Conservation (phyloP, 1,140 invertebrate species). For the Pachyrhynchus sulphureomaculatus region DNA sequence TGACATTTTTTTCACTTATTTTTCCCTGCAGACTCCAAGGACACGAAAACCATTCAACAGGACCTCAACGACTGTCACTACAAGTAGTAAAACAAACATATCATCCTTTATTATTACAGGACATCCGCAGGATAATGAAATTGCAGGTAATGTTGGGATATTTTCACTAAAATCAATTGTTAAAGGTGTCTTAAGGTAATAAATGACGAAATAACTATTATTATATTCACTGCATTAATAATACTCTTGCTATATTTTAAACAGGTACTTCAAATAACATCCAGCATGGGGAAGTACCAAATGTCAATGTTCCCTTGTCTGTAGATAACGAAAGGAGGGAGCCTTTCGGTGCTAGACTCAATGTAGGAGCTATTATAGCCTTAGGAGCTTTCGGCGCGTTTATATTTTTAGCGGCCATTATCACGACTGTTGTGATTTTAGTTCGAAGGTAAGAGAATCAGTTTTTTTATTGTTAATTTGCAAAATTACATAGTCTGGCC, state of each 20-base stretch:
- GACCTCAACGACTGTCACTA: conserved; percentile 32
- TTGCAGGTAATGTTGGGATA: conserved; percentile 50
- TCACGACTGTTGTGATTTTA: conserved; percentile 85
- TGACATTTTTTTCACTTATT: too few species aligned
- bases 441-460: conserved; percentile 77
- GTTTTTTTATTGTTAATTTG: too few species aligned
- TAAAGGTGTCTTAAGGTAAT: too few species aligned
- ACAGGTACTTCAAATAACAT: conserved; percentile 54
- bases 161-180: too few species aligned
- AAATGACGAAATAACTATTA: too few species aligned
- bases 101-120: conserved; percentile 64
- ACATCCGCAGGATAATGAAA: conserved; percentile 64
- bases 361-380: conserved; percentile 84
- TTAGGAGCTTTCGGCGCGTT: conserved; percentile 87
- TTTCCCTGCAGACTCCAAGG: too few species aligned
- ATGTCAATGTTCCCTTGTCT: conserved; percentile 67
- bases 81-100: conserved; percentile 42
- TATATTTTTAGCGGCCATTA: conserved; percentile 84
- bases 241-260: too few species aligned
- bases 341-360: conserved; percentile 71
- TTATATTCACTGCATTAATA: too few species aligned
- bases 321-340: conserved; percentile 67
- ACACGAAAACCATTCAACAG: conserved; percentile 28
- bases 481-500: too few species aligned
- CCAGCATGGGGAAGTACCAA: conserved; percentile 59